Evolutionary conservation across 1,140 invertebrate genomes (phyloP).

Genomic region (Druon quercuslanigerum): DNA sequence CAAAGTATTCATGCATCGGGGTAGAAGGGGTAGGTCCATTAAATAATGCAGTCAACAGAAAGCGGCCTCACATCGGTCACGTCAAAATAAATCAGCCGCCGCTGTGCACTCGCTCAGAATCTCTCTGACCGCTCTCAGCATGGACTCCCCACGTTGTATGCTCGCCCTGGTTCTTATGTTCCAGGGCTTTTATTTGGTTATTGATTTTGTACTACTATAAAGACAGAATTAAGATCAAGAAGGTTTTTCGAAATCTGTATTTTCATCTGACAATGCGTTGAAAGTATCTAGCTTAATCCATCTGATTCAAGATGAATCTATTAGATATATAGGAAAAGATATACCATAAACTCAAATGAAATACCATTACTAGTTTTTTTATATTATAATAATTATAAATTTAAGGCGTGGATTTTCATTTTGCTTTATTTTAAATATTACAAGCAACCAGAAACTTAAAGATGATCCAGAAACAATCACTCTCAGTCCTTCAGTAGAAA

Average conservation of each 20-base stretch:
- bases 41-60: conserved; percentile 70
- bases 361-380: too few relatives aligned
- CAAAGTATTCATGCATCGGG: conserved; percentile 38
- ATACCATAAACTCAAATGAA: too few relatives aligned
- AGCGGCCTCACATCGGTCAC: conserved; percentile 63
- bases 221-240: background rate
- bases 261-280: background rate
- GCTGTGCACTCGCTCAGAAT: conserved; percentile 73
- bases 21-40: conserved; percentile 63
- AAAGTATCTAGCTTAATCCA: too few relatives aligned
- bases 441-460: background rate
- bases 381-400: too few relatives aligned
- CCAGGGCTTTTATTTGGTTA: background rate
- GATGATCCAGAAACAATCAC: conserved; percentile 1
- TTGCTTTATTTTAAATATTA: too few relatives aligned
- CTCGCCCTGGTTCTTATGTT: conserved; percentile 53
- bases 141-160: conserved; percentile 71
- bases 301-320: too few relatives aligned
- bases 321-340: too few relatives aligned
- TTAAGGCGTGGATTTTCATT: too few relatives aligned
- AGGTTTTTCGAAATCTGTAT: background rate
- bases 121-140: conserved; percentile 55
- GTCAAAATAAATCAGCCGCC: conserved; percentile 75
- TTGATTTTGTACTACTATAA: background rate
- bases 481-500: conserved; percentile 29